Evolutionary conservation across 1,140 invertebrate species (phyloP).

Genomic region (Orchestia grillus): DNA sequence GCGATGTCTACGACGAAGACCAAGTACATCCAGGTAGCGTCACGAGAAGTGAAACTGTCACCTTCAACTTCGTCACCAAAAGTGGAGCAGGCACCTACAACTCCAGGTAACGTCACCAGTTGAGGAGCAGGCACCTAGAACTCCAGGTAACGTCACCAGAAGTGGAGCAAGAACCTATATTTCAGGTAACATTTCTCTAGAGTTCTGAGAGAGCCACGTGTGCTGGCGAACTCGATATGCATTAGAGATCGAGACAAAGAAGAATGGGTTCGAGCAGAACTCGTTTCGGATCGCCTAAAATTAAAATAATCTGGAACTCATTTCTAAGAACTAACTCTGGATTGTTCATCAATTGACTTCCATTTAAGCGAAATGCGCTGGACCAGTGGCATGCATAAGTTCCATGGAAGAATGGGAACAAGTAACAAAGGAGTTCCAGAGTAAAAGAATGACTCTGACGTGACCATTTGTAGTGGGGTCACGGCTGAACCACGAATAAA

Average conservation of each 20-base stretch:
- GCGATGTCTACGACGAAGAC: not conserved
- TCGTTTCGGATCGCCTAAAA: not conserved
- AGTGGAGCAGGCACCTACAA: not conserved
- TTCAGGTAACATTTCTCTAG: not conserved
- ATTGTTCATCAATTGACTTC: not conserved
- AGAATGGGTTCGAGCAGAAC: no score
- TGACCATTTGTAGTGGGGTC: not conserved
- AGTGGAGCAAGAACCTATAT: not conserved
- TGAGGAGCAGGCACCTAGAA: not conserved
- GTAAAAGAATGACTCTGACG: not conserved
- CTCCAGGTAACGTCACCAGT: not conserved
- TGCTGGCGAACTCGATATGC: no score
- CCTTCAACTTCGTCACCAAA: not conserved
- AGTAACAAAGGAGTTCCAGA: not conserved
- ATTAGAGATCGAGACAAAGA: no score
- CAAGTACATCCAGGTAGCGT: not conserved
- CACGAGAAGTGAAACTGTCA: not conserved
- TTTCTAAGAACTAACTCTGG: not conserved
- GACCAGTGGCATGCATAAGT: not conserved
- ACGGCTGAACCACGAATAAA: not conserved
- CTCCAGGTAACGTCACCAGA: not conserved
- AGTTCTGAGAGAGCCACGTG: not conserved
- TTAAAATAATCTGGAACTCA: not conserved
- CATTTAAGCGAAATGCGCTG: not conserved
- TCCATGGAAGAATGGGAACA: not conserved